These are phyloP conservation scores for Melipona quadrifasciata DNA, from an alignment of 1,140 invertebrate genomes.

Conservation along the genomic window DNA sequence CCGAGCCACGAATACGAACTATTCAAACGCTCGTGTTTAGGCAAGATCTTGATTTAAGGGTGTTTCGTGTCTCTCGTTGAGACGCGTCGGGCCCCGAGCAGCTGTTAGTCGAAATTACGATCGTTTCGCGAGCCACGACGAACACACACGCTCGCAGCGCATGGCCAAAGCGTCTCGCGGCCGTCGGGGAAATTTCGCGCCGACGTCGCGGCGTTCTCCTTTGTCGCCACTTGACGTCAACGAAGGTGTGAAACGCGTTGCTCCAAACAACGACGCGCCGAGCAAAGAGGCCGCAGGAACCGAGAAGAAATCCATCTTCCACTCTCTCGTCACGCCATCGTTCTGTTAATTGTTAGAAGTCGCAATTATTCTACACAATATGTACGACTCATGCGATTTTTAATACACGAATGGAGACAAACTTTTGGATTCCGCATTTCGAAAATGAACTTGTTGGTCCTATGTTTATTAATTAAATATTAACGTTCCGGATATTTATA, in stretches of 20 bases:
- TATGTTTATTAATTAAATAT: too few species aligned
- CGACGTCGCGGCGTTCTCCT: conserved; percentile 21
- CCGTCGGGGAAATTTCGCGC: conserved; percentile 9
- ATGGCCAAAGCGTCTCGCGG: conserved; percentile 10
- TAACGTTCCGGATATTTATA: too few species aligned
- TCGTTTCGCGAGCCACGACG: conserved; percentile 15
- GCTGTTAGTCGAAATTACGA: conserved; percentile 41
- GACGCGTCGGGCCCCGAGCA: conserved; percentile 22
- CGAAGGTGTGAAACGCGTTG: conserved; percentile 11
- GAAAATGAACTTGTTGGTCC: too few species aligned
- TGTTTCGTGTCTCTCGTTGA: conserved; percentile 42
- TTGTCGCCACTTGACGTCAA: conserved; percentile 22
- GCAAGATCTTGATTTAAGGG: conserved; percentile 43
- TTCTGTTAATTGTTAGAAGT: too few species aligned
- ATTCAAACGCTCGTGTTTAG: conserved; percentile 35
- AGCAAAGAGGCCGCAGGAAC: neutral
- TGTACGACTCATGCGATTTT: too few species aligned
- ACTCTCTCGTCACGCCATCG: too few species aligned
- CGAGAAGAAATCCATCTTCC: too few species aligned
- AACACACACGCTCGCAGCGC: too few species aligned
- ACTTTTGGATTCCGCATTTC: too few species aligned
- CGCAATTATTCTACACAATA: too few species aligned
- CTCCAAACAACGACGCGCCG: neutral
- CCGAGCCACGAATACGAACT: conserved; percentile 7
- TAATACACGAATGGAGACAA: too few species aligned